A percentile compares a stretch with the other conserved stretches of the same genome.
Evolutionary conservation across 2,113 vertebrate species (phyloP).

Genomic region (Notarius lentiginosus): DNA sequence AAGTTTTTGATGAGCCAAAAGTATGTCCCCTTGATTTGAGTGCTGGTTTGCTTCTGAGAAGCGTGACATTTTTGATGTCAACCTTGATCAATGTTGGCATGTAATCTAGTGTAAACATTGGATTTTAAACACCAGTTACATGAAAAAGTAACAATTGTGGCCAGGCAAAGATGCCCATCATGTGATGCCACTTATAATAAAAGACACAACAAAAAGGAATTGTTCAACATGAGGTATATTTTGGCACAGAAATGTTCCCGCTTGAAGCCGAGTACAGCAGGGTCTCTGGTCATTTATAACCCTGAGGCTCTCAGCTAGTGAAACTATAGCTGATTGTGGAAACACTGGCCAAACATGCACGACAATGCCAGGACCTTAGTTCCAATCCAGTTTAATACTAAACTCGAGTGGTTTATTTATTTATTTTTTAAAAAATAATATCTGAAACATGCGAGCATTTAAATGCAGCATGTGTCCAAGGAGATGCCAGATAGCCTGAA

Average conservation of each 20-base stretch:
- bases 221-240: no score
- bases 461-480: conserved; percentile 55
- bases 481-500: conserved; percentile 58
- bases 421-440: background rate
- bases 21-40: background rate
- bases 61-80: background rate
- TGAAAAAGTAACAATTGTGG: background rate
- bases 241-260: background rate
- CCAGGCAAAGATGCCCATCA: background rate
- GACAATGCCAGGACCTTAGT: conserved; percentile 34
- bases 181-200: background rate
- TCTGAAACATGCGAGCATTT: conserved; percentile 56
- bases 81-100: background rate
- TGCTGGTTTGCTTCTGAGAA: background rate
- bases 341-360: conserved; percentile 6
- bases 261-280: background rate
- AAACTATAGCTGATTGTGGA: conserved; percentile 13
- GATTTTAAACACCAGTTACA: background rate
- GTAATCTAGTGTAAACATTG: background rate
- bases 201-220: background rate
- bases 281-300: background rate
- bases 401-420: conserved; percentile 55
- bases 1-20: conserved; percentile 20
- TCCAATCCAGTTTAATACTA: conserved; percentile 52
- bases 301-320: background rate